A percentile compares a stretch with the other conserved stretches of the same genome.
Evolutionary conservation across 2,888 invertebrate species (phyloP).

Genomic region (Dolomedes plantarius): DNA sequence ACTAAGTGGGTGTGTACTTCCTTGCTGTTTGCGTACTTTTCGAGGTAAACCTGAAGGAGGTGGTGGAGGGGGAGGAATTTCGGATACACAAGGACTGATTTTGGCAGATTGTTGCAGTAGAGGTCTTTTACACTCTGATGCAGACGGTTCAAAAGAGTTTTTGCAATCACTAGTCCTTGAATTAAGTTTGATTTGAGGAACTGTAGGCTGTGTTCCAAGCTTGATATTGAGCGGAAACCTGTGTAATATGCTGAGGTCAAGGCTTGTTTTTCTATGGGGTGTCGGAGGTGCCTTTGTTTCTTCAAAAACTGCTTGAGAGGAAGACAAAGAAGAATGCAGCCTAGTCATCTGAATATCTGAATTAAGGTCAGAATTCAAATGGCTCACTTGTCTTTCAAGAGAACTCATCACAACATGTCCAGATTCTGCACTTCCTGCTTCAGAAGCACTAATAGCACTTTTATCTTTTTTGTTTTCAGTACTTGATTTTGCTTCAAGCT

Average conservation of each 20-base stretch:
- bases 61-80: constrained; percentile 38
- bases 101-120: constrained; percentile 36
- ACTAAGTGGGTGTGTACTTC: constrained; percentile 93
- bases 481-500: constrained; percentile 86
- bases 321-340: constrained; percentile 21
- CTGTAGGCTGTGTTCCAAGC: constrained; percentile 33
- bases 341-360: constrained; percentile 22
- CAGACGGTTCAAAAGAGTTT: not conserved
- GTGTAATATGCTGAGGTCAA: constrained; percentile 73
- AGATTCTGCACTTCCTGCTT: constrained; percentile 11
- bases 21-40: constrained; percentile 86
- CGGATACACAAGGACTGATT: constrained; percentile 27
- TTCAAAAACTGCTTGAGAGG: constrained; percentile 29
- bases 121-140: constrained; percentile 4
- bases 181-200: constrained; percentile 47
- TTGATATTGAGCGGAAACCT: constrained; percentile 56
- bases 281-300: constrained; percentile 75
- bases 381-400: constrained; percentile 22
- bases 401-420: not conserved
- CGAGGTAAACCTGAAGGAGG: constrained; percentile 43
- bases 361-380: constrained; percentile 8
- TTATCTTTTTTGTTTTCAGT: constrained; percentile 35
- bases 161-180: constrained; percentile 44
- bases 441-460: constrained; percentile 15
- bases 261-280: constrained; percentile 76